A percentile compares a stretch with the other conserved stretches of the same genome.
Conservation (phyloP, 2,797 vertebrate genomes). For the Spizella passerina region DNA sequence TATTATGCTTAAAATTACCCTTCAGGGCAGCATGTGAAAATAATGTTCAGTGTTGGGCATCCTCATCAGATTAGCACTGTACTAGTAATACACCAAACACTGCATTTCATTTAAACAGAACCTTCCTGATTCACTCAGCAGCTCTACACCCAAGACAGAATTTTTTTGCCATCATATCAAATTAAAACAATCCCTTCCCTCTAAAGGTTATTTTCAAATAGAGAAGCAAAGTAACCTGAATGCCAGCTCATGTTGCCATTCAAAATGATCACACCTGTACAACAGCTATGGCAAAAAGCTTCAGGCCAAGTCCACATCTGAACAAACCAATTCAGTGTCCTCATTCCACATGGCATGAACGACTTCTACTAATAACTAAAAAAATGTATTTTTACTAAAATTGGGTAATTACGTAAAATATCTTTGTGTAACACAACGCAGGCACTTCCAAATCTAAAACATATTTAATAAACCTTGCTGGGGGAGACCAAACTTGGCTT, state of each 20-base stretch:
- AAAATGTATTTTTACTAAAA: not conserved
- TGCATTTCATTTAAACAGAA: not conserved
- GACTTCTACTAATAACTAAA: not conserved
- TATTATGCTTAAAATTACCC: not conserved
- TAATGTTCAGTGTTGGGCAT: not conserved
- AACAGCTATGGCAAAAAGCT: not conserved
- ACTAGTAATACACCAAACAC: not conserved
- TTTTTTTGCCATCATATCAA: not conserved
- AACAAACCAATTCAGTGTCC: not conserved
- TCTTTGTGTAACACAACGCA: not conserved
- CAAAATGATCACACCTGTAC: not conserved
- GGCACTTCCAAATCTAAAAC: not conserved
- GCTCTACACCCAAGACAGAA: not conserved
- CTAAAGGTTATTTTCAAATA: not conserved
- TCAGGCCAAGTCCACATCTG: not conserved
- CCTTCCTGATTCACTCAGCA: not conserved
- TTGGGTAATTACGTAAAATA: rapidly evolving
- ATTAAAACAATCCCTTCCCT: not conserved
- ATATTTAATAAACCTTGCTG: not conserved
- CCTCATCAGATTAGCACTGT: not conserved
- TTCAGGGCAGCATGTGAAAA: not conserved
- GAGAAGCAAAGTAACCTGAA: not conserved
- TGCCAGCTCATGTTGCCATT: not conserved
- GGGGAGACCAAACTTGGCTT: not conserved
- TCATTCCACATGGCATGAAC: rapidly evolving